phyloP scores from a whole-genome alignment of 1,140 invertebrate genomes.

The Zaprionus capensis region DNA sequence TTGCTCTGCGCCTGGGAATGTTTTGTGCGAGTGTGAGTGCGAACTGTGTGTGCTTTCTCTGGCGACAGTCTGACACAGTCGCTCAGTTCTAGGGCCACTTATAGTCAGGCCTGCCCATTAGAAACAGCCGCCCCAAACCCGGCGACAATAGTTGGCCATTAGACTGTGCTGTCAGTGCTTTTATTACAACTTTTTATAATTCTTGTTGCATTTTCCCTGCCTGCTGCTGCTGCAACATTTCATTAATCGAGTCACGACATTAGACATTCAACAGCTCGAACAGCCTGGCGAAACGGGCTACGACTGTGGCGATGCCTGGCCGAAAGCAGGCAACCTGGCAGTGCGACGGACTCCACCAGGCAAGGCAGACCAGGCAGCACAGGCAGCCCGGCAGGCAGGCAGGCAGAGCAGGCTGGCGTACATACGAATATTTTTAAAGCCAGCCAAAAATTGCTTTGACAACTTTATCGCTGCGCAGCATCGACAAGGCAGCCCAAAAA shows the following conservation, averaged over 20 bases:
- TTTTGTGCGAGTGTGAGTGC: not conserved
- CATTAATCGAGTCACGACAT: constrained; percentile 82
- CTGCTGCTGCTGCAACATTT: constrained; percentile 62
- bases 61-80: constrained; percentile 2
- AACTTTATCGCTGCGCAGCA: constrained; percentile 78
- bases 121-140: constrained; percentile 43
- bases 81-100: constrained; percentile 13
- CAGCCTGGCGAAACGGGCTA: constrained; percentile 30
- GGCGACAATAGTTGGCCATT: constrained; percentile 75
- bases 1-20: constrained; percentile 19
- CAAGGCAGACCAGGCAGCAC: not conserved
- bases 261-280: constrained; percentile 76
- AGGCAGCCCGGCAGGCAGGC: constrained; percentile 11
- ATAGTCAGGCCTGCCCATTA: constrained; percentile 71
- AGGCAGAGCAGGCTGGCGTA: constrained; percentile 35
- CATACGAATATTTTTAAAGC: constrained; percentile 71
- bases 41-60: constrained; percentile 18
- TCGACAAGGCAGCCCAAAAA: constrained; percentile 61
- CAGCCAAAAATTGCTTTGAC: constrained; percentile 80
- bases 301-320: constrained; percentile 16
- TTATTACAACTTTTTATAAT: constrained; percentile 81
- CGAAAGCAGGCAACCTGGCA: not conserved
- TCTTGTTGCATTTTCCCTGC: constrained; percentile 73
- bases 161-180: constrained; percentile 78
- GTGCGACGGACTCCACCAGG: not conserved